Percentiles rank a stretch among this genome's conserved stretches.
Conservation (phyloP, 2,797 vertebrate genomes). For the Argya squamiceps region DNA sequence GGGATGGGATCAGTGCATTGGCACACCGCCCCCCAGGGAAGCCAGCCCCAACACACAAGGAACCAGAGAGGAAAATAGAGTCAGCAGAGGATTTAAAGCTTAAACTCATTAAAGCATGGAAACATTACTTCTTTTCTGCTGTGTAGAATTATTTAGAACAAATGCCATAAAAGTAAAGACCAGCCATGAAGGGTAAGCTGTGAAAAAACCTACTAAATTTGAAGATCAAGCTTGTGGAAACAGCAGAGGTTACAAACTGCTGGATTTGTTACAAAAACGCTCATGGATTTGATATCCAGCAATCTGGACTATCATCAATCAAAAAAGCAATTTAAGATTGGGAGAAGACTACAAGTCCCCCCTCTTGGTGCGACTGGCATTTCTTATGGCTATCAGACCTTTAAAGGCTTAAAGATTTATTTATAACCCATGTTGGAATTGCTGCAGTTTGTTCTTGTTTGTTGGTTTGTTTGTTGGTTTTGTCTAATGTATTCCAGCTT, state of each 20-base stretch:
- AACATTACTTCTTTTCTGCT: neutral
- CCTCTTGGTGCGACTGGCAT: neutral
- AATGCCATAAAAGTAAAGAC: neutral
- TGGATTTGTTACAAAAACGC: neutral
- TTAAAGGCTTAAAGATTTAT: neutral
- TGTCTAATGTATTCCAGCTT: neutral
- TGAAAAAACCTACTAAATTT: neutral
- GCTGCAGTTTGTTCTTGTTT: neutral
- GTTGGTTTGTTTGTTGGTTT: neutral
- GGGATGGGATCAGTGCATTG: neutral
- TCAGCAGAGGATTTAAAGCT: neutral
- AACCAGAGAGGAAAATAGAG: neutral
- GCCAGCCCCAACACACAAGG: neutral
- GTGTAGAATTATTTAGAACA: neutral
- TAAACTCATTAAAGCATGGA: neutral
- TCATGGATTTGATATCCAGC: neutral
- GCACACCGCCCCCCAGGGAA: neutral
- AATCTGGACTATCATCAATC: neutral
- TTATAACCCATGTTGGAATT: neutral
- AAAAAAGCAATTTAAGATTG: neutral
- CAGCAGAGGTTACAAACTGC: fast-evolving
- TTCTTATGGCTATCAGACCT: neutral
- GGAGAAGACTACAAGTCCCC: neutral
- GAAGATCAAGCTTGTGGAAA: neutral
- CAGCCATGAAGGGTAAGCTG: neutral